These are phyloP conservation scores for Cancer borealis DNA, from an alignment of 2,888 invertebrate species.

Conservation along the genomic window DNA sequence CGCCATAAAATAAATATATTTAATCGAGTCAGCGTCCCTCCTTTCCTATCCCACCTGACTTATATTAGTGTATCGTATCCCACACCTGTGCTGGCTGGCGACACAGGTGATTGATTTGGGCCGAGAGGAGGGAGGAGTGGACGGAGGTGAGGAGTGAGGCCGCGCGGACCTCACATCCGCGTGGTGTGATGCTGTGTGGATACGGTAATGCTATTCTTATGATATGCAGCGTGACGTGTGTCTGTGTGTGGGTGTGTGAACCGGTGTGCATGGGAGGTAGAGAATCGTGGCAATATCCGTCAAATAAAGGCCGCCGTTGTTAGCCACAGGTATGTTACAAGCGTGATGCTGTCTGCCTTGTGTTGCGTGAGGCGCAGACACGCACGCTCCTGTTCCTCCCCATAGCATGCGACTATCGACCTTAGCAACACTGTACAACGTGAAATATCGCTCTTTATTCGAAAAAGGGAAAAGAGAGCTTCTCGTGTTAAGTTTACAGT, in stretches of 20 bases:
- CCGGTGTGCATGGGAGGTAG: not conserved
- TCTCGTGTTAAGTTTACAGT: not conserved
- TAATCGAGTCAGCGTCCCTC: not conserved
- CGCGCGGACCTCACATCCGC: not conserved
- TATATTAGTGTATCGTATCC: not conserved
- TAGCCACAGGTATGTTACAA: not conserved
- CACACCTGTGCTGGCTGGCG: not conserved
- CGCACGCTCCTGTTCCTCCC: conserved; percentile 1
- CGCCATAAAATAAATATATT: not conserved
- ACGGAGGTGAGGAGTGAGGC: not conserved
- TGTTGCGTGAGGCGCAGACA: not conserved
- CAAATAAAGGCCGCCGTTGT: not conserved
- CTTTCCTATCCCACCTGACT: not conserved
- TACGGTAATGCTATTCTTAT: not conserved
- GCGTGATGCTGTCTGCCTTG: not conserved
- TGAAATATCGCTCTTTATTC: conserved; percentile 15
- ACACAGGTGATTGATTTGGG: not conserved
- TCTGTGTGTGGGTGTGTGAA: not conserved
- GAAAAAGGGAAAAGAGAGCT: not conserved
- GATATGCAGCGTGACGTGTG: not conserved
- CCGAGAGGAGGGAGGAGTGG: not conserved
- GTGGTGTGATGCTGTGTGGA: conserved; percentile 5
- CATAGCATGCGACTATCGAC: conserved; percentile 27
- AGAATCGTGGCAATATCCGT: not conserved
- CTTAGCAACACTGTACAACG: conserved; percentile 23